phyloP scores from a whole-genome alignment of 92 coral and sea anemone genomes.

The Parazoanthus swiftii region DNA sequence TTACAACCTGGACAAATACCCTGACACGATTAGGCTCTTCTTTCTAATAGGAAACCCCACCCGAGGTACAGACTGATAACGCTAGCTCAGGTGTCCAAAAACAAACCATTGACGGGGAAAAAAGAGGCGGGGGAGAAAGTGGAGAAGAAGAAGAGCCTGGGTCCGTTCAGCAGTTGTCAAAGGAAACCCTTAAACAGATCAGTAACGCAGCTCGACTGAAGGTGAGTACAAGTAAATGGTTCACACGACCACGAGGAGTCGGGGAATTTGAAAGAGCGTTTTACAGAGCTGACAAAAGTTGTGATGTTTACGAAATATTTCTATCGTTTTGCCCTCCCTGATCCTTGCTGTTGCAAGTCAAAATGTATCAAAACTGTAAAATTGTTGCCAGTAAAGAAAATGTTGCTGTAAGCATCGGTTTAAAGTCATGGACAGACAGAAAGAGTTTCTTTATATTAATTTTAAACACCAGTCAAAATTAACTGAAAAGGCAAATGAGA shows the following conservation, averaged over 20 bases:
- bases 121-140: conserved; percentile 20
- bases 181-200: conserved; percentile 66
- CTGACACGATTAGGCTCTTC: background rate
- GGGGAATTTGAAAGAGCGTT: background rate
- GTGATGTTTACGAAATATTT: no score
- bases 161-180: conserved; percentile 52
- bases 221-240: conserved; percentile 35
- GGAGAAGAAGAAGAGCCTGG: conserved; percentile 35
- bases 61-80: conserved; percentile 18
- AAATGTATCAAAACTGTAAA: no score
- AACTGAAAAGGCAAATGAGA: background rate
- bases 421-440: background rate
- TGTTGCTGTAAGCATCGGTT: background rate
- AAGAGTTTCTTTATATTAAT: background rate
- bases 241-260: no score
- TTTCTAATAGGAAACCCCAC: background rate
- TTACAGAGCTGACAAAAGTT: no score
- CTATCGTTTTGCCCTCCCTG: no score
- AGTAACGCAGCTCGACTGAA: conserved; percentile 67
- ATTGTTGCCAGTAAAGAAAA: no score
- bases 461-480: background rate
- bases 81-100: background rate
- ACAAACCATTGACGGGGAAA: conserved; percentile 37
- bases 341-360: no score
- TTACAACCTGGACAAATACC: no score